Conservation (phyloP, 1,140 invertebrate genomes). For the Cheumatopsyche charites region DNA sequence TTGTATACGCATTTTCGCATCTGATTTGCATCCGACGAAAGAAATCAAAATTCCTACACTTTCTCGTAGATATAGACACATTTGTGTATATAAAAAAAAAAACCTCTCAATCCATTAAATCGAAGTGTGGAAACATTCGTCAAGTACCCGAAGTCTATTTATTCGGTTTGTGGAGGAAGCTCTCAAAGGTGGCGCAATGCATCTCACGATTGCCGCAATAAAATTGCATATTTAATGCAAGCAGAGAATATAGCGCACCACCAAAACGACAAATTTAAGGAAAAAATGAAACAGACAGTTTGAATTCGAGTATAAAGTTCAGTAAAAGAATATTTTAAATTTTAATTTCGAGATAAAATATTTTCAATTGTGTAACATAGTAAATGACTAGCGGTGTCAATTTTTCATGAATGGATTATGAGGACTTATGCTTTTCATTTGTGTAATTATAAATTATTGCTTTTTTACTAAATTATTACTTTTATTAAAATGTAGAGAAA, state of each 20-base stretch:
- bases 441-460: no score
- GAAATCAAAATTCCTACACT: background rate
- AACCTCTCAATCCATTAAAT: background rate
- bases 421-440: no score
- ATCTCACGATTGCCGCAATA: conserved; percentile 45
- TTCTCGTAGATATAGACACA: background rate
- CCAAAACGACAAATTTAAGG: background rate
- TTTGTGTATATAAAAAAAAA: background rate
- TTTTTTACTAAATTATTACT: no score
- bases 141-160: conserved; percentile 1
- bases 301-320: background rate
- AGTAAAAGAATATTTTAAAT: background rate
- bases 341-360: background rate
- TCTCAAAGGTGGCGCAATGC: conserved; percentile 35
- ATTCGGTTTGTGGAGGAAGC: conserved; percentile 12
- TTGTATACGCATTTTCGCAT: background rate
- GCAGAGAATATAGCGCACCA: conserved; percentile 34
- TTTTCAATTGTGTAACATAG: no score
- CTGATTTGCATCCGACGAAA: conserved; percentile 2
- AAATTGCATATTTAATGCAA: conserved; percentile 46
- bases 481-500: no score
- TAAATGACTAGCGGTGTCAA: no score
- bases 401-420: no score
- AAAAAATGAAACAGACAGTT: background rate
- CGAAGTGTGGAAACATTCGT: background rate